Evolutionary conservation across 2,888 invertebrate genomes (phyloP).

Genomic region (Pherbina coryleti): DNA sequence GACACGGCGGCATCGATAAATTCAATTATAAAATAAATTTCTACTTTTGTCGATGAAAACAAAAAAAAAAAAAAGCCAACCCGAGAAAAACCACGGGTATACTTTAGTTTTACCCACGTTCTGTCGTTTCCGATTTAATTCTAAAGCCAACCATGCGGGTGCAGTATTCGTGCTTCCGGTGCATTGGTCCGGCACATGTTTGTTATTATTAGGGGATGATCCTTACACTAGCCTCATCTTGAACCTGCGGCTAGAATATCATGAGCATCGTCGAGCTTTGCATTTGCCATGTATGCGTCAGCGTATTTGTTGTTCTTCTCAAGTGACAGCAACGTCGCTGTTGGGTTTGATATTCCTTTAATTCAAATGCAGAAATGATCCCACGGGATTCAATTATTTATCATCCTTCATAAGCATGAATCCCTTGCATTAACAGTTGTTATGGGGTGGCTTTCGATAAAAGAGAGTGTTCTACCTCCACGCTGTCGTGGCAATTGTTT

Average conservation of each 20-base stretch:
- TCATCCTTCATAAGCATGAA: background rate
- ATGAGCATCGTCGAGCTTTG: constrained; percentile 20
- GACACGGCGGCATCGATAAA: constrained; percentile 35
- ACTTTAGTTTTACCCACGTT: constrained; percentile 21
- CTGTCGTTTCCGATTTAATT: constrained; percentile 22
- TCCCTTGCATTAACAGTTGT: background rate
- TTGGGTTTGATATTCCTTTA: background rate
- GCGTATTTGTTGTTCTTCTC: constrained; percentile 1
- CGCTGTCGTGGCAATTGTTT: constrained; percentile 30
- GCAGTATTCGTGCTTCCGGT: constrained; percentile 21
- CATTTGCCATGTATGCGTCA: background rate
- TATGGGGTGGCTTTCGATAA: background rate
- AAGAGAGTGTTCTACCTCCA: background rate
- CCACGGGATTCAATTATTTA: constrained; percentile 34
- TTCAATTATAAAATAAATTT: constrained; percentile 30
- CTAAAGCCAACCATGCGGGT: constrained; percentile 6
- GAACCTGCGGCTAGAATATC: constrained; percentile 15
- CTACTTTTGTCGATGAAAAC: background rate
- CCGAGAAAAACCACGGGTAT: background rate
- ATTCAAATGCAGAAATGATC: constrained; percentile 24
- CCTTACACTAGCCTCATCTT: constrained; percentile 29
- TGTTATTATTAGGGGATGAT: constrained; percentile 36
- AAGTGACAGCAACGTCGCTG: background rate
- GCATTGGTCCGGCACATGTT: constrained; percentile 20
- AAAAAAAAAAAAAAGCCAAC: background rate